Evolutionary conservation across 1,140 invertebrate species (phyloP), one percentile per base, ranked within the genome.

Genomic region (Sminthurinus signatus): DNA sequence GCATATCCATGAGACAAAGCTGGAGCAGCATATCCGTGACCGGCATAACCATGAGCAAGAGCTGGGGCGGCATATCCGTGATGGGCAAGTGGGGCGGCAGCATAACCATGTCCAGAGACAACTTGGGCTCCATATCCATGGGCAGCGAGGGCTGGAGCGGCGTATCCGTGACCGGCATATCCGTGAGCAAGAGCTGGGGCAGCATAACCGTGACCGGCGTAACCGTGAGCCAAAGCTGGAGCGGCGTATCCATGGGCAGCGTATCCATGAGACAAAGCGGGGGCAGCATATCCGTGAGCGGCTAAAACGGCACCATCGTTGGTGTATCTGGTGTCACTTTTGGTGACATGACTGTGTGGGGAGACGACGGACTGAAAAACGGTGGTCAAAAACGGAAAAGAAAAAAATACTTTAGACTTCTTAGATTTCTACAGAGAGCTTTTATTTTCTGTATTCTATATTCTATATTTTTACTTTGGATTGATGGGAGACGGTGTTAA

Each of bases 261-360:
- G 2, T 64, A 56, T 43, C 63, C 63, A 42, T 60, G 57, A 46
- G 63, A 57, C 29, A 60, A 61, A 54, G 69, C 62, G 61, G 69
- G 63, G 62, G 73, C 61, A 42, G 68, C 65, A 42, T 68, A 68
- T 52, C 70, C 66, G 51, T 65, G 63, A 46, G 55, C 55, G 36
- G 60, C 54, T 28, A 23, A 25, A 19, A 36, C 60, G 25, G 43
- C 60, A 43, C 68, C 73, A 46, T 75, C 74, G 72, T 77, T 77
- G 72, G 73, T 76, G 28, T 75, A 72, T 28, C 76, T 70, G 55
- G 75, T 74, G 69, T 78, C 77, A 60, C 71, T 71, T 64, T 77
- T 77, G 51, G 73, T 70, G 50, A 76, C 73, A 64, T 68, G 73
- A 66, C 74, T 73, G 73, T 73, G 75, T 2, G 77, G 43, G 23